Base-by-base conservation (phyloP, 1,140 invertebrate genomes). In the Helicorthomorpha holstii region DNA sequence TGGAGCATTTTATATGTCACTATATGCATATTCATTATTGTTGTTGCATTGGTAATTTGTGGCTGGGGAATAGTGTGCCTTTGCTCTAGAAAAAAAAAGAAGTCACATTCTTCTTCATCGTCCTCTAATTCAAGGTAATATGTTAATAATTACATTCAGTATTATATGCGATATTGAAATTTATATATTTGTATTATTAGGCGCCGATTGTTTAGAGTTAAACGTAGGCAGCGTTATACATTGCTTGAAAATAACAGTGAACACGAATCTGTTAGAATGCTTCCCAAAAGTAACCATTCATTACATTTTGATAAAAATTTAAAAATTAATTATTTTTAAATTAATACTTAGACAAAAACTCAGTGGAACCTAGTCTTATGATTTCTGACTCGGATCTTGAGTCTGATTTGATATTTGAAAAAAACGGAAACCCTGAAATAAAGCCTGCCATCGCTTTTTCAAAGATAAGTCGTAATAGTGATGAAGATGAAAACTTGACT, bases 1-100 rank as follows among this genome's bases (percentile, higher is more conserved):
- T 91, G 86, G 86, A 89, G 84, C 58, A 80, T 89, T 54, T 68
- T 91, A 14, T 90, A 91, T 63, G 85, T 90, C 2, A 78, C 85
- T 55, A 80, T 91, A 50, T 77, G 80, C 42, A 64, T 80, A 22
- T 73, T 85, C 50, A 72, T 78, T 25, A 56, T 77, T 22, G 69
- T 84, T 27, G 60, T 85, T 1, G 65, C 75, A 49, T 66, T 81
- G 43, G 72, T 79, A 23, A 78, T 75, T 27, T 62, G 77, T 27
- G 66, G 81, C 46, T 87, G 84, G 84, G 76, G 75, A 29, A 61
- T 80, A 19, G 66, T 81, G 43, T 85, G 80, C 29, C 7, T 34
- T 16, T 34, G 29, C 29, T 34, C 29, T 34, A 7, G 29, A n/a
- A n/a, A n/a, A n/a, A n/a, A n/a, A n/a, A n/a, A n/a, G n/a, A n/a